Conservation (phyloP, 2,888 invertebrate genomes). For the Rotaria socialis region DNA sequence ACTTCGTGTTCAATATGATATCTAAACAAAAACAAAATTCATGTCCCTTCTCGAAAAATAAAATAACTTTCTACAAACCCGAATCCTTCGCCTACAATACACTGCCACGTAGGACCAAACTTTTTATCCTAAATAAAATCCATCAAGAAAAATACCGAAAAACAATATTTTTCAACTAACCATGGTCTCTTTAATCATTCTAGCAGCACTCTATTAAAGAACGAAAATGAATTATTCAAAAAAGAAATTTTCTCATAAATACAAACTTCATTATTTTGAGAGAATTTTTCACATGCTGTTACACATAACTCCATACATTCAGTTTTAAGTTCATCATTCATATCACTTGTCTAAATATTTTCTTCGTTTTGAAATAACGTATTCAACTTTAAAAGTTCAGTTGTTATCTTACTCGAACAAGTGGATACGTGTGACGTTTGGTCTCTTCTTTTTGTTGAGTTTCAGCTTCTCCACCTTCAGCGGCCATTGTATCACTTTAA, state of each 20-base stretch:
- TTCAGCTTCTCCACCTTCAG: slow-evolving; percentile 38
- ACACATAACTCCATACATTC: slow-evolving; percentile 85
- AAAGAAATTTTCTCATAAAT: no score
- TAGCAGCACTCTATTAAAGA: slow-evolving; percentile 73
- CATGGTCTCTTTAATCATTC: slow-evolving; percentile 85
- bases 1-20: slow-evolving; percentile 36
- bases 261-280: slow-evolving; percentile 74
- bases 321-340: slow-evolving; percentile 83
- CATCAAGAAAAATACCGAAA: no score
- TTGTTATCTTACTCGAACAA: slow-evolving; percentile 37
- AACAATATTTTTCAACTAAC: not conserved
- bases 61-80: slow-evolving; percentile 78
- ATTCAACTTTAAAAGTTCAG: not conserved
- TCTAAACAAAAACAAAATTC: not conserved
- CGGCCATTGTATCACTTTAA: not conserved
- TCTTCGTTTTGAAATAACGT: not conserved
- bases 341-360: slow-evolving; percentile 64
- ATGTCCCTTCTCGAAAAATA: slow-evolving; percentile 68
- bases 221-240: not conserved
- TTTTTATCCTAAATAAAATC: slow-evolving; percentile 70
- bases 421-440: slow-evolving; percentile 45
- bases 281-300: slow-evolving; percentile 84
- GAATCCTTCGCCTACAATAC: slow-evolving; percentile 89
- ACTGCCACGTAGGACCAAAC: slow-evolving; percentile 87
- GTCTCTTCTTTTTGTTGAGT: slow-evolving; percentile 46